phyloP scores from a whole-genome alignment of 2,113 vertebrate species.

The Bostrychus sinensis region DNA sequence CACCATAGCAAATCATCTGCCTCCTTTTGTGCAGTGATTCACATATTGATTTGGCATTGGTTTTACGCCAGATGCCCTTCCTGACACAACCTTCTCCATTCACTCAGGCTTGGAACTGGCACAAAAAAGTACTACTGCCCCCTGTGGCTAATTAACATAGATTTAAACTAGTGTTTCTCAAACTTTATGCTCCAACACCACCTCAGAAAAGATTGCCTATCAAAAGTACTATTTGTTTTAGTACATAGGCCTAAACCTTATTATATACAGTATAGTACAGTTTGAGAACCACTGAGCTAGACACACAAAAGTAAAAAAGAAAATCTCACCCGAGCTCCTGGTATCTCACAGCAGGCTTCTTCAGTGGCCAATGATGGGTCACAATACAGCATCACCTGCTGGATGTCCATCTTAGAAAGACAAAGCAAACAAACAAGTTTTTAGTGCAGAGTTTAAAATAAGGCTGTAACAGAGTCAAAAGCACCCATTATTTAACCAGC shows the following conservation, averaged over 20 bases:
- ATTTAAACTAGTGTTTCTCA: too few relatives aligned
- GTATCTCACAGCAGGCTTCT: slow-evolving; percentile 94
- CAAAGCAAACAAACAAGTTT: slow-evolving; percentile 11
- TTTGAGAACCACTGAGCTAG: too few relatives aligned
- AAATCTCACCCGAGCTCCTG: slow-evolving; percentile 83
- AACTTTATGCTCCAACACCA: too few relatives aligned
- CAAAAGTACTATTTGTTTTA: too few relatives aligned
- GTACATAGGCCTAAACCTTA: too few relatives aligned
- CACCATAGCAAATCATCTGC: too few relatives aligned
- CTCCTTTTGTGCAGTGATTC: too few relatives aligned
- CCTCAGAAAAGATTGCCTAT: too few relatives aligned
- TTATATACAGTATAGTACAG: slow-evolving; percentile 17
- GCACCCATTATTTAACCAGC: slow-evolving; percentile 39
- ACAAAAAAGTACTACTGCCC: neutral
- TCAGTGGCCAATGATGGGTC: slow-evolving; percentile 85
- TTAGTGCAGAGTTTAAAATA: slow-evolving; percentile 30
- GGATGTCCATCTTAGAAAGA: slow-evolving; percentile 86
- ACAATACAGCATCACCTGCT: slow-evolving; percentile 92
- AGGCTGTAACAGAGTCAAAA: slow-evolving; percentile 37
- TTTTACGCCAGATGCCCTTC: too few relatives aligned
- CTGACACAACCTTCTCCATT: too few relatives aligned
- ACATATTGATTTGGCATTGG: too few relatives aligned
- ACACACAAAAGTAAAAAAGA: neutral
- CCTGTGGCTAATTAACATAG: too few relatives aligned
- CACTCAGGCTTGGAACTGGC: neutral